These are phyloP conservation scores for Platyura marginata DNA, from an alignment of 1,140 invertebrate genomes.

Conservation along the genomic window DNA sequence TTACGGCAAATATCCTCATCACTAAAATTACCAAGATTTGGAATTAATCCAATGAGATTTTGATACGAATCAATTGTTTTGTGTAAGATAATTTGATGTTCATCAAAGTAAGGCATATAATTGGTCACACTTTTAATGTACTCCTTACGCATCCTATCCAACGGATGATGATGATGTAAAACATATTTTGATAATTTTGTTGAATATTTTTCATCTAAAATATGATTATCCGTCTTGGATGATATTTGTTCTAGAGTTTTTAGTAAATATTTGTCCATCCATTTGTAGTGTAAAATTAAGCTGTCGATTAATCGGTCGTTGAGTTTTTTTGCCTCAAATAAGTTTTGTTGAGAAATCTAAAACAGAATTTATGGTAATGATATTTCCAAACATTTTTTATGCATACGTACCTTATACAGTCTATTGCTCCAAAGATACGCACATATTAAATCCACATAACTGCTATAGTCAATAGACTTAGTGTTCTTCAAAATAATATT, in stretches of 20 bases:
- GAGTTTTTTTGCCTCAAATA: slow-evolving; percentile 13
- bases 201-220: slow-evolving; percentile 1
- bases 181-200: slow-evolving; percentile 10
- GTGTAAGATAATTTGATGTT: background rate
- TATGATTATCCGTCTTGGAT: background rate
- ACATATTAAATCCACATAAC: background rate
- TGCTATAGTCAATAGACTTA: background rate
- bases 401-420: too few relatives aligned
- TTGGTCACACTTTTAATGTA: slow-evolving; percentile 17
- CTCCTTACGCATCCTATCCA: slow-evolving; percentile 15
- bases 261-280: slow-evolving; percentile 17
- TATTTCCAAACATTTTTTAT: too few relatives aligned
- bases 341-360: slow-evolving; percentile 8
- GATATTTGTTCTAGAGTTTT: background rate
- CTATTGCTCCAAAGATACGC: slow-evolving; percentile 16
- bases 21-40: background rate
- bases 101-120: slow-evolving; percentile 15
- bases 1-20: background rate
- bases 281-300: slow-evolving; percentile 20
- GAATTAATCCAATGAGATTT: background rate
- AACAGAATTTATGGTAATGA: too few relatives aligned
- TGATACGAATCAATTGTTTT: background rate
- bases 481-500: background rate
- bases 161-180: slow-evolving; percentile 10
- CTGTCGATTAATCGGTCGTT: slow-evolving; percentile 15